phyloP scores from a whole-genome alignment of 2,888 invertebrate genomes.

The Ctenicera cuprea region DNA sequence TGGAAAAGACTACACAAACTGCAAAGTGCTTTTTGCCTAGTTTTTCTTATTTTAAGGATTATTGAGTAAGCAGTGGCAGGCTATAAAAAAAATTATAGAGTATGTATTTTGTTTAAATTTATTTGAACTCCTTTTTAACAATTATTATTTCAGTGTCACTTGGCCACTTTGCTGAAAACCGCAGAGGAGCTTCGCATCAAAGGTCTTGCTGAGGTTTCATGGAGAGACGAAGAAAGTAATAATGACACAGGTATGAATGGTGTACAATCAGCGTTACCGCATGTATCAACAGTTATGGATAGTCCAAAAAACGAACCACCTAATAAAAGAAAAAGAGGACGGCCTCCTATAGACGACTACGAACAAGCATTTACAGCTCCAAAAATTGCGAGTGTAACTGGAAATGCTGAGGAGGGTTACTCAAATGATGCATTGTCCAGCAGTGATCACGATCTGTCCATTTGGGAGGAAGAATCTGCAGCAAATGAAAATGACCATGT shows the following conservation, averaged over 20 bases:
- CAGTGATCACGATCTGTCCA: constrained; percentile 70
- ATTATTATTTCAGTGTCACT: constrained; percentile 80
- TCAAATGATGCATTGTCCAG: constrained; percentile 71
- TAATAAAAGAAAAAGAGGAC: constrained; percentile 79
- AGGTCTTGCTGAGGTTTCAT: constrained; percentile 92
- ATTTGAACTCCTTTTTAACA: neutral
- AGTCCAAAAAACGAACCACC: constrained; percentile 68
- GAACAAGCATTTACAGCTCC: constrained; percentile 75
- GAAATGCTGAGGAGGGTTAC: constrained; percentile 67
- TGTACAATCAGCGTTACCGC: constrained; percentile 68
- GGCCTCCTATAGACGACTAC: constrained; percentile 81
- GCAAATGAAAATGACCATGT: constrained; percentile 65
- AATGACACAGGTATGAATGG: constrained; percentile 64
- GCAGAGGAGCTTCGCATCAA: constrained; percentile 95
- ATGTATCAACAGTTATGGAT: constrained; percentile 71
- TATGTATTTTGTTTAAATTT: neutral
- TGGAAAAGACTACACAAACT: too few species aligned
- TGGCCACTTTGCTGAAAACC: constrained; percentile 91
- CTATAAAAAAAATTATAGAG: too few species aligned
- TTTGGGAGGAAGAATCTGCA: constrained; percentile 69
- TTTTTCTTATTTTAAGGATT: too few species aligned
- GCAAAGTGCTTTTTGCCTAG: too few species aligned
- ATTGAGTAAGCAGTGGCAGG: too few species aligned
- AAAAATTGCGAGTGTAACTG: constrained; percentile 73
- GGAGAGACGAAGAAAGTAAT: constrained; percentile 79